A percentile compares a stretch with the other conserved stretches of the same genome.
Conservation (phyloP, 2,888 invertebrate genomes). For the Eucera pruinosa region DNA sequence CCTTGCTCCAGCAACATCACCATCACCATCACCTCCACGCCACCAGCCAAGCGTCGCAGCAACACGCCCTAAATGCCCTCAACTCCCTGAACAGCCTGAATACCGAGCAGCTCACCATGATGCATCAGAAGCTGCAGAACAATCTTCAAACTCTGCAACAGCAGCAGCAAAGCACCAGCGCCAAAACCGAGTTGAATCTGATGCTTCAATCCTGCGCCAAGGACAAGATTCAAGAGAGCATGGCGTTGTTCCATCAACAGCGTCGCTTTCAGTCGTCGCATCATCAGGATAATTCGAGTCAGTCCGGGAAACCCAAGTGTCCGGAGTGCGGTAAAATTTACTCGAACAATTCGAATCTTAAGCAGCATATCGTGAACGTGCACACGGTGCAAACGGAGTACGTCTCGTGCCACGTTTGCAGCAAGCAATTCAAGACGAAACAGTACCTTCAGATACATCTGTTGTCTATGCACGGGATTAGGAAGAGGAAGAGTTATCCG, state of each 20-base stretch:
- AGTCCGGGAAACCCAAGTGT: conserved; percentile 86
- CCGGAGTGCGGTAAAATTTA: conserved; percentile 89
- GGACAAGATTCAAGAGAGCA: conserved; percentile 78
- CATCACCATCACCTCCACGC: conserved; percentile 73
- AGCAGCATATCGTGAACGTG: conserved; percentile 89
- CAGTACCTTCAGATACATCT: conserved; percentile 90
- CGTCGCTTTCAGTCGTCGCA: conserved; percentile 71
- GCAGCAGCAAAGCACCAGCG: conserved; percentile 62
- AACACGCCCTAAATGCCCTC: conserved; percentile 76
- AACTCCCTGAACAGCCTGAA: conserved; percentile 75
- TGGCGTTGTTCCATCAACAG: conserved; percentile 77
- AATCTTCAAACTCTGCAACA: conserved; percentile 78
- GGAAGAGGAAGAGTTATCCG: conserved; percentile 86
- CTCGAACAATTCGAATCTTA: conserved; percentile 89
- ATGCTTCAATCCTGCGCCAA: conserved; percentile 81
- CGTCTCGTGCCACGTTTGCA: conserved; percentile 88
- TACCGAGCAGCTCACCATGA: conserved; percentile 80
- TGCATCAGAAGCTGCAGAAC: conserved; percentile 82
- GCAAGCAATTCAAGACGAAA: conserved; percentile 89
- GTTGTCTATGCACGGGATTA: conserved; percentile 88
- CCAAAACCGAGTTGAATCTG: conserved; percentile 77
- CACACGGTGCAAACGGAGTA: conserved; percentile 87
- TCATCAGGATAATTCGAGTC: conserved; percentile 66
- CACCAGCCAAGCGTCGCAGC: conserved; percentile 77
- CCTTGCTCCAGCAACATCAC: conserved; percentile 76